Base-by-base conservation (phyloP, 2,797 vertebrate species). In the Sciurus carolinensis region DNA sequence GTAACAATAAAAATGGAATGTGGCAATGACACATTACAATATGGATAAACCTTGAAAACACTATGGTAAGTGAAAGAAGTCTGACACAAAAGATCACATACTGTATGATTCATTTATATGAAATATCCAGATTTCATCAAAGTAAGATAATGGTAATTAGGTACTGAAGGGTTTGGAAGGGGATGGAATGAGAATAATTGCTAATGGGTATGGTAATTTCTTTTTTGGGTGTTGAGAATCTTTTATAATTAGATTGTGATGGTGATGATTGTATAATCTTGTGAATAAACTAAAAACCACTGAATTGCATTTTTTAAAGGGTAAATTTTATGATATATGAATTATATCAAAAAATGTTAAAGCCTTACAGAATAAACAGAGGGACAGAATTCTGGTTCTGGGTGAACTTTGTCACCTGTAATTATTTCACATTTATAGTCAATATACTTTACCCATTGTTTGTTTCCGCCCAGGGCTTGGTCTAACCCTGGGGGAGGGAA, bases 161-260 rank as follows among this genome's bases (percentile, higher is more conserved):
- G 28, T 17, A 75, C 13, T n/a, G 42, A 22, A n/a, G 54, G 30
- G 12, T 14, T n/a, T 44, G 20, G 18, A 57, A 20, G 44, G 36
- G 7, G 30, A 13, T 57, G 54, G 54, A 62, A 44, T 11, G 83
- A 69, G 52, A 64, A 24, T 44, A 24, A 72, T 36, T 54, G n/a
- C 52, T 89, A 89, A 79, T 28, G 36, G 15, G 5, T 44, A 79
- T 47, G 22, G 22, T 5, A 33, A 62, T 64, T 95, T 69, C 71
- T 69, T 64, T 52, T 30, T 15, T 18, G 26, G 6, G n/a, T 44
- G 50, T 39, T 80, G 64, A 77, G 42, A 92, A 77, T 88, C 28
- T 67, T 94, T 44, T 88, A 83, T 73, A 95, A 52, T 92, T 91
- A 82, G 14, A 57, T 18, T 67, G 20, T 83, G 71, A 36, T 82